A percentile compares a stretch with the other conserved stretches of the same genome.
These are phyloP conservation scores for Eudyptes chrysolophus DNA, from an alignment of 2,113 vertebrate species.

Conservation along the genomic window DNA sequence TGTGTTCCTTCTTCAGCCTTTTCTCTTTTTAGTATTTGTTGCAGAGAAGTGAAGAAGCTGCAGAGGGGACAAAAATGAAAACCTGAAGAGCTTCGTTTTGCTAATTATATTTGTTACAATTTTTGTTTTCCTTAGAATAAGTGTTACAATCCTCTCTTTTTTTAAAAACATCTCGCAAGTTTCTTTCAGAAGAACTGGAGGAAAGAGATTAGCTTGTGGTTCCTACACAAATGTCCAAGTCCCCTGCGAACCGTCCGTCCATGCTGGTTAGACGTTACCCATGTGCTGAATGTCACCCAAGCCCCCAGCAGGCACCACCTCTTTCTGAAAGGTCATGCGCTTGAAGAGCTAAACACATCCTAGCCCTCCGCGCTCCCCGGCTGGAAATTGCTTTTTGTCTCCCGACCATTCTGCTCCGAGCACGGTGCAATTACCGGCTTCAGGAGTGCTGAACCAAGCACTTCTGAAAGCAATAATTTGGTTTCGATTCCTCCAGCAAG, in stretches of 20 bases:
- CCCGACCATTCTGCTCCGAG: accelerated
- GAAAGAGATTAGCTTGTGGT: neutral
- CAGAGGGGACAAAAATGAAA: neutral
- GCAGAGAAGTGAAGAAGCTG: neutral
- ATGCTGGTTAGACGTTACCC: neutral
- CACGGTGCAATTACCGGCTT: accelerated
- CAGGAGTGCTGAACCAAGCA: neutral
- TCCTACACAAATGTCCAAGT: neutral
- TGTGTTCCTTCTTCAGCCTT: neutral
- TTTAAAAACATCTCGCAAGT: neutral
- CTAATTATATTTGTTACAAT: neutral
- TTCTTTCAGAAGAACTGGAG: neutral
- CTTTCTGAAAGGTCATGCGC: neutral
- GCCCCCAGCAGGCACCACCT: neutral
- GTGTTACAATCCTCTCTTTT: neutral
- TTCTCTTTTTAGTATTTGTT: neutral
- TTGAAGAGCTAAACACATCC: neutral
- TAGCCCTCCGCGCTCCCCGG: accelerated
- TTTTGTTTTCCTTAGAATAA: neutral
- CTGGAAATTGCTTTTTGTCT: neutral
- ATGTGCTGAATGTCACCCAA: neutral
- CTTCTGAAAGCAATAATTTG: neutral
- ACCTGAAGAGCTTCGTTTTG: neutral
- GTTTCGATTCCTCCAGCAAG: neutral
- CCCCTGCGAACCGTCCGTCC: accelerated